phyloP scores from a whole-genome alignment of 2,113 vertebrate genomes.

The Boulengerochromis microlepis region DNA sequence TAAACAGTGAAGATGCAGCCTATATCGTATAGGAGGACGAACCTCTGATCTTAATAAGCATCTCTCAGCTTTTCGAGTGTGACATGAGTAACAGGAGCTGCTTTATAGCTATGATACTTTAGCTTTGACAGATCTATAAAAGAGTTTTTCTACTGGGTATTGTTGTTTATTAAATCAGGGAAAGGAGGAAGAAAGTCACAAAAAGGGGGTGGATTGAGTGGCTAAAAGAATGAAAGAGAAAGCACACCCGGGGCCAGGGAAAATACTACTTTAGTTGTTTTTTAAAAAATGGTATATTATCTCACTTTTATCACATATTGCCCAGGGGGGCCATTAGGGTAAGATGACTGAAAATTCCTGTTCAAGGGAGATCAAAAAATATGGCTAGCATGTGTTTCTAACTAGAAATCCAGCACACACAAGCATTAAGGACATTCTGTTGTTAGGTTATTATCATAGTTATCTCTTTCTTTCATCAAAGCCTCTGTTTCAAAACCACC shows the following conservation, averaged over 20 bases:
- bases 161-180: neutral
- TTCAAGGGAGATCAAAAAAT: conserved; percentile 46
- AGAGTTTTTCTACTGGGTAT: neutral
- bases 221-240: conserved; percentile 3
- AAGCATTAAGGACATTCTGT: neutral
- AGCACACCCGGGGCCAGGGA: neutral
- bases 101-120: neutral
- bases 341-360: neutral
- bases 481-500: conserved; percentile 37
- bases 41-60: conserved; percentile 7
- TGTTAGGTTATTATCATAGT: conserved; percentile 43
- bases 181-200: neutral
- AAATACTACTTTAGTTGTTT: conserved; percentile 4
- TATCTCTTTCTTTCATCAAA: conserved; percentile 40
- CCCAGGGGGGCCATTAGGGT: conserved; percentile 27
- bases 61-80: conserved; percentile 4
- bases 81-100: conserved; percentile 5
- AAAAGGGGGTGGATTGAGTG: neutral
- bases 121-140: neutral
- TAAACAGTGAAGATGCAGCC: conserved; percentile 37
- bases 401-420: neutral
- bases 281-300: neutral
- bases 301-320: conserved; percentile 28
- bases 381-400: conserved; percentile 30
- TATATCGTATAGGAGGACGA: neutral